Percentiles rank a stretch among this genome's conserved stretches.
Evolutionary conservation across 2,113 vertebrate species (phyloP).

Genomic region (Tenebrosternarchus preto): DNA sequence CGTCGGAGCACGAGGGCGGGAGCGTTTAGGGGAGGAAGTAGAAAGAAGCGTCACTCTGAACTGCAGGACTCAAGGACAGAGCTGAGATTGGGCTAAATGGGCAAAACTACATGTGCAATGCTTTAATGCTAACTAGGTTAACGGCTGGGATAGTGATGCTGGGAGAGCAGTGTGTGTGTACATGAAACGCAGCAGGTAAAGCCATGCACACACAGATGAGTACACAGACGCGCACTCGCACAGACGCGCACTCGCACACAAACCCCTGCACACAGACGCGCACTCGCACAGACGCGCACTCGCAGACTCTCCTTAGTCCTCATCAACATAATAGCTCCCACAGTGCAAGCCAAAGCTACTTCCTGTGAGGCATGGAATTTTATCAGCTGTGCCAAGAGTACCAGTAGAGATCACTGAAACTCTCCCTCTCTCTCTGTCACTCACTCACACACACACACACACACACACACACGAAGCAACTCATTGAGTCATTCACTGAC

Average conservation of each 20-base stretch:
- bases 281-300: conserved; percentile 11
- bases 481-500: neutral
- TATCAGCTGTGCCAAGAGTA: neutral
- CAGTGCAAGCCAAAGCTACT: neutral
- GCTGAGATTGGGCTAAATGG: no score
- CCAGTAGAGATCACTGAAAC: neutral
- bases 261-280: no score
- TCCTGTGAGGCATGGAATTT: neutral
- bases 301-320: neutral
- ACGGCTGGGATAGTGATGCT: no score
- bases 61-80: conserved; percentile 8
- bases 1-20: neutral
- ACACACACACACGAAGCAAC: neutral
- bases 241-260: no score
- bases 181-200: no score
- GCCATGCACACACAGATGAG: no score
- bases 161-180: no score
- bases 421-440: neutral
- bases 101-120: no score
- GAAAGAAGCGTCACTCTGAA: neutral
- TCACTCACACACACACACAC: conserved; percentile 5
- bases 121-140: no score
- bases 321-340: neutral
- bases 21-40: no score
- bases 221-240: no score